Conservation (phyloP, 2,888 invertebrate species). For the Caenorhabditis sp. region DNA sequence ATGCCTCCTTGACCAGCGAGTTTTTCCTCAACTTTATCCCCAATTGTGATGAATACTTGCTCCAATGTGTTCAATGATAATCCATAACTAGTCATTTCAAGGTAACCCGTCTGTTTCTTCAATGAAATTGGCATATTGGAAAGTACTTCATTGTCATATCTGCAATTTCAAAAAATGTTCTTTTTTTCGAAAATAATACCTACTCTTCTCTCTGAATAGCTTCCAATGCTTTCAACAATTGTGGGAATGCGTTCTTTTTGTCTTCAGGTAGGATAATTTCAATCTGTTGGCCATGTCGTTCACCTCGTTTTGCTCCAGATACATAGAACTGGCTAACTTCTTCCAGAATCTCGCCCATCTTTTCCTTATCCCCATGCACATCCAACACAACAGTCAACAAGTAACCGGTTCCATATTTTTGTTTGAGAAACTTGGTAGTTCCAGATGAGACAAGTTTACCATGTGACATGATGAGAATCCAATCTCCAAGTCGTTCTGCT, state of each 20-base stretch:
- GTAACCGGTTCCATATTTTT: conserved; percentile 64
- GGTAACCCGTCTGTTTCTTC: conserved; percentile 13
- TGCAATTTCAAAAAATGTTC: conserved; percentile 9
- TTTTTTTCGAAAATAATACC: no score
- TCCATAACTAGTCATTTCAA: conserved; percentile 51
- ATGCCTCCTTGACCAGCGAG: conserved; percentile 7
- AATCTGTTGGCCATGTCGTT: conserved; percentile 40
- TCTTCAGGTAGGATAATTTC: conserved; percentile 37
- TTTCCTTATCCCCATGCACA: conserved; percentile 14
- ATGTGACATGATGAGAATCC: conserved; percentile 64
- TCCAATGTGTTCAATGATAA: conserved; percentile 62
- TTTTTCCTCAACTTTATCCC: conserved; percentile 30
- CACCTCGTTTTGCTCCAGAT: conserved; percentile 20
- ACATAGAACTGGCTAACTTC: conserved; percentile 23
- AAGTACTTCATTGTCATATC: conserved; percentile 13
- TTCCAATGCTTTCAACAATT: conserved; percentile 28
- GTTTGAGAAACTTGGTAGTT: conserved; percentile 57
- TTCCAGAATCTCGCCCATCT: conserved; percentile 16
- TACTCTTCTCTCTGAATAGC: conserved; percentile 28
- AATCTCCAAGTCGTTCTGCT: conserved; percentile 66
- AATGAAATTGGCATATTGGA: conserved; percentile 14
- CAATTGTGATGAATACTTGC: conserved; percentile 48
- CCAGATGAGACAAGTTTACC: conserved; percentile 60
- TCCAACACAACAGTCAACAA: conserved; percentile 54
- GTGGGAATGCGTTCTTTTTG: conserved; percentile 13